phyloP scores from a whole-genome alignment of 2,113 vertebrate genomes.

The Felis chaus region DNA sequence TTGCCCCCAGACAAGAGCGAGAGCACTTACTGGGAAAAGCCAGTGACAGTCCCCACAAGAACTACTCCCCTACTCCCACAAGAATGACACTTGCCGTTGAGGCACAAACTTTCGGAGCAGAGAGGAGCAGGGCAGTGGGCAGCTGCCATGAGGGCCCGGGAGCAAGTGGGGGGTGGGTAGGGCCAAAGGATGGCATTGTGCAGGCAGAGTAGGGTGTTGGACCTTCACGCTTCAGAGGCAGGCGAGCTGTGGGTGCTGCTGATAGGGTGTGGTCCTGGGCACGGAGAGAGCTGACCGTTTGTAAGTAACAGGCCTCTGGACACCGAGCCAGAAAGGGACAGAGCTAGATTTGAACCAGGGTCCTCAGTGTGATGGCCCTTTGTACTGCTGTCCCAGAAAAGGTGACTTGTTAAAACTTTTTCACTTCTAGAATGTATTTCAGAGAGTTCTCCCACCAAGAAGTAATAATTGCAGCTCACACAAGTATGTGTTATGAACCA shows the following conservation, averaged over 20 bases:
- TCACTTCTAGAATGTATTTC: background rate
- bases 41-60: background rate
- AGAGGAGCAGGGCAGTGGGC: background rate
- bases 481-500: background rate
- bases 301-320: background rate
- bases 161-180: background rate
- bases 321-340: background rate
- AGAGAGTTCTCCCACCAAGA: background rate
- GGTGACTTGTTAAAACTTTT: background rate
- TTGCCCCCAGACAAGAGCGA: background rate
- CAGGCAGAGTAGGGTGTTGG: background rate
- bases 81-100: background rate
- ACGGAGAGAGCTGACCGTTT: background rate
- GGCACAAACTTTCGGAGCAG: background rate
- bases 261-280: too few species aligned
- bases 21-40: background rate
- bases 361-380: background rate
- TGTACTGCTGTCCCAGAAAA: background rate
- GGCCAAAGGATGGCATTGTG: background rate
- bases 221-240: background rate
- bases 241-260: background rate
- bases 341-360: background rate
- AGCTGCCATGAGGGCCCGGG: fast-evolving
- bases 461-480: background rate
- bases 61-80: background rate